Percentiles rank a stretch among this genome's conserved stretches.
Evolutionary conservation across 2,113 vertebrate genomes (phyloP).

Genomic region (Glaucomys volans): DNA sequence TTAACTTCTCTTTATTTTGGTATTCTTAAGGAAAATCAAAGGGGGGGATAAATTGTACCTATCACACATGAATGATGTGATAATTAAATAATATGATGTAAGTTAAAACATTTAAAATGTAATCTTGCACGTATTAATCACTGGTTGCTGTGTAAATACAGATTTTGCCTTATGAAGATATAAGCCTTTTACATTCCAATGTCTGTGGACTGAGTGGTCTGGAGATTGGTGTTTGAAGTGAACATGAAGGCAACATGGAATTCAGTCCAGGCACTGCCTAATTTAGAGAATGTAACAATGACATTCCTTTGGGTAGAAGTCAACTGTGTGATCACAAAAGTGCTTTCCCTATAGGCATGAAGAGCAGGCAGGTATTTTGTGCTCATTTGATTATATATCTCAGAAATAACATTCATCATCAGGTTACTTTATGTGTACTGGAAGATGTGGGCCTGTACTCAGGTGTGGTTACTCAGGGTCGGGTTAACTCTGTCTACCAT

Average conservation of each 20-base stretch:
- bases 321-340: neutral
- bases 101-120: neutral
- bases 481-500: neutral
- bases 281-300: neutral
- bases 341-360: neutral
- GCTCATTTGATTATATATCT: neutral
- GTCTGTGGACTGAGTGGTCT: neutral
- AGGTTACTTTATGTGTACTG: neutral
- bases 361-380: neutral
- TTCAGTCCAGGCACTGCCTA: neutral
- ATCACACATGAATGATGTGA: neutral
- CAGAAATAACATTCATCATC: neutral
- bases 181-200: neutral
- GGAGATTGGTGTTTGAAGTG: neutral
- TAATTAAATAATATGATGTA: neutral
- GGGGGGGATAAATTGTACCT: fast-evolving
- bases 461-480: neutral
- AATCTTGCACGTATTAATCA: neutral
- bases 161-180: neutral
- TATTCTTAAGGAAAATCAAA: neutral
- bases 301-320: neutral
- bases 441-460: neutral
- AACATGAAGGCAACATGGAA: neutral
- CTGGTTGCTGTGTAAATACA: neutral
- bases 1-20: neutral